Percentiles rank a stretch among this genome's conserved stretches.
These are phyloP conservation scores for Catamblyrhynchus diadema DNA, from an alignment of 2,797 vertebrate species.

Conservation along the genomic window DNA sequence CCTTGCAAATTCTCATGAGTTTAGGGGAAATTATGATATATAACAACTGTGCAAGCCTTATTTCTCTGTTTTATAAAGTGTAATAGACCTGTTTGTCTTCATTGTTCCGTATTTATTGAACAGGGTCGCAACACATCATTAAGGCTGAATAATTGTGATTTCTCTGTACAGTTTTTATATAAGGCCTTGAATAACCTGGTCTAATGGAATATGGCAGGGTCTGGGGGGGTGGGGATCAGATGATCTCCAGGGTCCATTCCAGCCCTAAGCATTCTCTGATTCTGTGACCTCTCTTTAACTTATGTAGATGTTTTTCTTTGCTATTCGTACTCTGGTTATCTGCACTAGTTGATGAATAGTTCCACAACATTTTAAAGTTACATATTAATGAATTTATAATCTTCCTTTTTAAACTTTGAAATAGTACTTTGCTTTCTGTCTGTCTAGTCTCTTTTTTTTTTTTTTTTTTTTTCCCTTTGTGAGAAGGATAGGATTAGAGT, in stretches of 20 bases:
- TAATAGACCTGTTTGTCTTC: neutral
- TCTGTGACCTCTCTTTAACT: neutral
- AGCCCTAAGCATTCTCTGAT: neutral
- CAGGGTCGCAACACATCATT: neutral
- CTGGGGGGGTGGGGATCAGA: fast-evolving
- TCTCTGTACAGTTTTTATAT: neutral
- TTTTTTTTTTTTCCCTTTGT: neutral
- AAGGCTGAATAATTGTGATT: neutral
- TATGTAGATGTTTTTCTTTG: neutral
- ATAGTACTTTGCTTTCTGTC: neutral
- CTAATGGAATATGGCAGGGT: neutral
- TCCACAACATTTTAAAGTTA: neutral
- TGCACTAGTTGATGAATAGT: neutral
- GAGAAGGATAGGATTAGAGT: neutral
- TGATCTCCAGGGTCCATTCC: neutral
- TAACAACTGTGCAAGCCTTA: neutral
- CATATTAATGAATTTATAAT: neutral
- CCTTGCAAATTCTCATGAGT: neutral
- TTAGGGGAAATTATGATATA: neutral
- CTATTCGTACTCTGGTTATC: neutral
- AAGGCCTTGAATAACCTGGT: neutral
- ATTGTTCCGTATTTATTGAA: neutral
- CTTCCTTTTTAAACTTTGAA: neutral
- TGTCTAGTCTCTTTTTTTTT: neutral
- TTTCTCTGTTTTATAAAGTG: neutral